Base-by-base conservation (phyloP, 2,113 vertebrate genomes). In the Lophura nycthemera region DNA sequence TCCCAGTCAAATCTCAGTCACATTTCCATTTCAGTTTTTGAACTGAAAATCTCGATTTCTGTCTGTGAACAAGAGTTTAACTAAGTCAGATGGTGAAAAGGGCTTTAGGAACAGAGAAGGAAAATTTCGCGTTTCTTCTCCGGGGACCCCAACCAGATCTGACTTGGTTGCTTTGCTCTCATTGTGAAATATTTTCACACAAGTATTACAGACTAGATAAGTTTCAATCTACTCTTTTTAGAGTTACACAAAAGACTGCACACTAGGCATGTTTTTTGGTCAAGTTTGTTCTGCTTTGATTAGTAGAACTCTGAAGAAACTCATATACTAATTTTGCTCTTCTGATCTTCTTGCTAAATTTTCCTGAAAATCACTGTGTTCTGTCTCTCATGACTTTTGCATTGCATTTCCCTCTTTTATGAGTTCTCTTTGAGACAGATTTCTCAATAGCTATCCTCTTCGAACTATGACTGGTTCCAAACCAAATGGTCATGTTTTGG, bases 401-500 rank as follows among this genome's bases (percentile, higher is more conserved):
- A 43, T 27, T 36, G 20, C 50, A 88, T 65, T 50, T 34, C 29
- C 30, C 50, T n/a, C 8, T 32, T 59, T 43, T 42, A 20, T 16
- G 25, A 59, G 25, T 20, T 48, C 48, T 40, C 11, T 48, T 43
- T 66, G 50, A 42, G 50, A 56, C 29, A 42, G 34, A 21, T 20
- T 25, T 59, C 20, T 50, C 42, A 34, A 57, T 65, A 57, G 19
- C 15, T 30, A 34, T 32, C 52, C 8, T 17, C 60, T 50, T 11
- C 13, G 36, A 50, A 43, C 3, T 0, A 13, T 0, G 1, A 61
- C 27, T n/a, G 10, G 6, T 45, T 59, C 15, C 34, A 36, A 81
- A 73, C 30, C 42, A 74, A 13, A 20, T 16, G 42, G 43, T 52
- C 11, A 60, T 42, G 70, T 42, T 89, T 83, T 57, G 30, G 24